Evolutionary conservation across 2,797 vertebrate species (phyloP).

Genomic region (Myripristis jacobus): DNA sequence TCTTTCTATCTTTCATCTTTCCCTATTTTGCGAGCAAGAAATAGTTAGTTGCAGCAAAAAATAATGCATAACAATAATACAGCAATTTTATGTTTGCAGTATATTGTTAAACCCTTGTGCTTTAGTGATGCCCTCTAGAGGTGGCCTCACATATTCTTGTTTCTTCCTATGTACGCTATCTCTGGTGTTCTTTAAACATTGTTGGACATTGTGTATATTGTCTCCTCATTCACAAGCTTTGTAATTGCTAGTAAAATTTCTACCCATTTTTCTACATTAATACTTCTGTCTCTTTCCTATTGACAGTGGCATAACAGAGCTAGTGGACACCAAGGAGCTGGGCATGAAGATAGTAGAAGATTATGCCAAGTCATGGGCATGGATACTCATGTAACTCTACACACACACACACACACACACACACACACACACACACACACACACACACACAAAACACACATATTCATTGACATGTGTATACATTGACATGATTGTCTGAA

Average conservation of each 20-base stretch:
- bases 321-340: conserved; percentile 58
- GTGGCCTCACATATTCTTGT: no score
- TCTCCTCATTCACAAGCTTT: background rate
- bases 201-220: no score
- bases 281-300: background rate
- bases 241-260: background rate
- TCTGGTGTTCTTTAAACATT: no score
- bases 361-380: conserved; percentile 64
- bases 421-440: no score
- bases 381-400: conserved; percentile 63
- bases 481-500: no score
- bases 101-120: background rate
- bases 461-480: background rate
- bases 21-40: no score
- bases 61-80: no score
- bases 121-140: no score
- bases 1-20: background rate
- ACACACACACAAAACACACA: no score
- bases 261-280: background rate
- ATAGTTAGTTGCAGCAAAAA: no score
- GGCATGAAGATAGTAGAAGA: conserved; percentile 67
- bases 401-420: conserved; percentile 10
- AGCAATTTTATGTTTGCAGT: background rate
- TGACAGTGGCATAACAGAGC: conserved; percentile 52
- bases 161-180: no score